phyloP scores from a whole-genome alignment of 2,113 vertebrate species.

The Hippocampus mohnikei region DNA sequence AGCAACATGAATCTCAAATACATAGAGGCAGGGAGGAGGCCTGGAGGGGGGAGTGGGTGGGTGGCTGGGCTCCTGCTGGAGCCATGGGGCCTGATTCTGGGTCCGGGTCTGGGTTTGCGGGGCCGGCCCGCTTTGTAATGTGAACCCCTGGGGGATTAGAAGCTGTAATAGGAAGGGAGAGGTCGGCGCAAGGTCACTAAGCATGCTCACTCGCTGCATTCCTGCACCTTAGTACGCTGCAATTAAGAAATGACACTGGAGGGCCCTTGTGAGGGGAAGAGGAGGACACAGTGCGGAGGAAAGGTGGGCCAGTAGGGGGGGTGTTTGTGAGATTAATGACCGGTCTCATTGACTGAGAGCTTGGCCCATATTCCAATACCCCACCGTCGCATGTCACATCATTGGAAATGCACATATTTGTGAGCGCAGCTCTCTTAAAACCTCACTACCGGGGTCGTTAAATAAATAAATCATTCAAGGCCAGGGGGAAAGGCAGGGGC shows the following conservation, averaged over 20 bases:
- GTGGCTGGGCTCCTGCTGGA: conserved; percentile 50
- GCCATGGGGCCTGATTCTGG: conserved; percentile 47
- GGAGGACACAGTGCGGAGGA: conserved; percentile 28
- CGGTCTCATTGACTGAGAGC: conserved; percentile 64
- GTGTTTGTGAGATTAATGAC: conserved; percentile 67
- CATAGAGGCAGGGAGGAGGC: background rate
- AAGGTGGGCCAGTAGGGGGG: conserved; percentile 15
- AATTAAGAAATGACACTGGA: conserved; percentile 79
- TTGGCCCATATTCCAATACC: conserved; percentile 63
- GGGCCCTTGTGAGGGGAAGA: conserved; percentile 54
- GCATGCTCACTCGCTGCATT: conserved; percentile 75
- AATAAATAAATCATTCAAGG: conserved; percentile 67
- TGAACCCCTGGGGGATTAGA: conserved; percentile 78
- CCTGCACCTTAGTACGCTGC: conserved; percentile 74
- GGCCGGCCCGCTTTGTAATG: conserved; percentile 72
- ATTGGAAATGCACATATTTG: conserved; percentile 74
- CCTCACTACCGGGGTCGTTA: conserved; percentile 69
- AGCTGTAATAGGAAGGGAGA: conserved; percentile 73
- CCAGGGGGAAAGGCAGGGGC: background rate
- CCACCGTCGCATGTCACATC: conserved; percentile 60
- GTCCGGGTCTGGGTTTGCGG: conserved; percentile 56
- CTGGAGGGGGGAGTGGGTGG: background rate
- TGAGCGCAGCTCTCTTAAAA: conserved; percentile 72
- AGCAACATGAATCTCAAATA: background rate
- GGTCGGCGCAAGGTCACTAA: conserved; percentile 73